Base-by-base conservation (phyloP, 2,888 invertebrate genomes). In the Drepanosiphum platanoidis region DNA sequence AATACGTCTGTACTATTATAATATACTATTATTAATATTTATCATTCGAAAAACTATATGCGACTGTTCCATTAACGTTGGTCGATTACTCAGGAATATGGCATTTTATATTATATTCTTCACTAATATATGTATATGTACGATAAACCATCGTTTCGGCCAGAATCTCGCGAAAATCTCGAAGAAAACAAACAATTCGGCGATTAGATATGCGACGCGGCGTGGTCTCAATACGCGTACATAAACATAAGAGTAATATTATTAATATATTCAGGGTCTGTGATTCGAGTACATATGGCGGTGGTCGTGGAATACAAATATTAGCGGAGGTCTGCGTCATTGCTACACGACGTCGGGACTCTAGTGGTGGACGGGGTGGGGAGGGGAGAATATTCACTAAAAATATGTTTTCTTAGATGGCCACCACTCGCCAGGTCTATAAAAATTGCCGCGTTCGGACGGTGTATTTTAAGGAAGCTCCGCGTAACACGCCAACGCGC, bases 371-470 rank as follows among this genome's bases (percentile, higher is more conserved):
- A n/a, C n/a, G n/a, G n/a, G n/a, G n/a, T 64, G 27, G 11, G 27
- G 61, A 27, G 34, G 68, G 68, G 68, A 68, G 34, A 68, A 34
- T 36, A 68, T 68, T 68, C 22, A 68, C 68, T 68, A 68, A 68
- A 68, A 68, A 68, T 68, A 68, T 68, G 32, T 68, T 68, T 34
- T 34, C 34, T 68, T 34, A 18, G 30, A 27, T 27, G 8, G 13
- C 27, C 22, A 46, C 46, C 46, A 52, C 52, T 52, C 52, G 22
- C 4, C 52, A 52, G 22, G 52, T 22, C 18, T 52, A 52, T 22
- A 22, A 18, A 22, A 52, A 52, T 52, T 52, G 52, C 52, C 22
- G 22, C 22, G 52, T 52, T 52, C 4, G 52, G 18, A 22, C 46
- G 22, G 4, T 52, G 52, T 52, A 52, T 52, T 52, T 52, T 52